These are phyloP conservation scores for Umimayanthus kanabou DNA, from an alignment of 92 coral and sea anemone species.

Conservation along the genomic window DNA sequence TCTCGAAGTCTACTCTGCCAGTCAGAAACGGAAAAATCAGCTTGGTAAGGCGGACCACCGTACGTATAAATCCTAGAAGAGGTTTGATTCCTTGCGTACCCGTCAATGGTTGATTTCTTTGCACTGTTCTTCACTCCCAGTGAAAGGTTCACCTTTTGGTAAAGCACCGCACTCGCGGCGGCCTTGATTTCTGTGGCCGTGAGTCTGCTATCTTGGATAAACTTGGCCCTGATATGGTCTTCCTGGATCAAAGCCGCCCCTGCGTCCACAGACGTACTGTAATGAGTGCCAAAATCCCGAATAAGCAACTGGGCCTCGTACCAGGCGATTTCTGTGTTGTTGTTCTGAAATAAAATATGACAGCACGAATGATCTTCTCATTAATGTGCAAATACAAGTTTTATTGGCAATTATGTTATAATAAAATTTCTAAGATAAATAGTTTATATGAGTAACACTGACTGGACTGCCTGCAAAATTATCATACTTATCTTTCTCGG, in stretches of 20 bases:
- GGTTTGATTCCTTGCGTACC: slow-evolving; percentile 64
- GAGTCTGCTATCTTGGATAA: slow-evolving; percentile 51
- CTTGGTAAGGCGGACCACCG: slow-evolving; percentile 82
- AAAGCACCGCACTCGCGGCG: slow-evolving; percentile 79
- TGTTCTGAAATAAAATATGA: slow-evolving; percentile 43
- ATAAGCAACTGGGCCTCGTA: slow-evolving; percentile 70
- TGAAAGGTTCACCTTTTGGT: slow-evolving; percentile 47
- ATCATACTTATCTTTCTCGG: too few species aligned
- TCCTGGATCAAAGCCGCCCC: slow-evolving; percentile 81
- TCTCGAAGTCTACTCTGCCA: slow-evolving; percentile 73
- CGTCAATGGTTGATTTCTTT: slow-evolving; percentile 52
- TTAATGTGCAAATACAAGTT: neutral
- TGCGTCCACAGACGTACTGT: slow-evolving; percentile 80
- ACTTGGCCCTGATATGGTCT: slow-evolving; percentile 57
- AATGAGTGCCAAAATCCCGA: slow-evolving; percentile 88
- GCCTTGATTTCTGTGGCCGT: slow-evolving; percentile 69
- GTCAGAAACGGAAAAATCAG: slow-evolving; percentile 70
- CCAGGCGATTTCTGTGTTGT: slow-evolving; percentile 83
- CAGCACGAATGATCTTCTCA: neutral
- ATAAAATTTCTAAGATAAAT: too few species aligned
- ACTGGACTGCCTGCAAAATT: too few species aligned
- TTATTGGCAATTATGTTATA: too few species aligned
- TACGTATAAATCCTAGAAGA: slow-evolving; percentile 71
- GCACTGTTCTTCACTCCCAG: slow-evolving; percentile 43
- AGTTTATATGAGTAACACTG: too few species aligned